These are phyloP conservation scores for Umimayanthus chanpuru DNA, from an alignment of 92 coral and sea anemone genomes.

Conservation along the genomic window DNA sequence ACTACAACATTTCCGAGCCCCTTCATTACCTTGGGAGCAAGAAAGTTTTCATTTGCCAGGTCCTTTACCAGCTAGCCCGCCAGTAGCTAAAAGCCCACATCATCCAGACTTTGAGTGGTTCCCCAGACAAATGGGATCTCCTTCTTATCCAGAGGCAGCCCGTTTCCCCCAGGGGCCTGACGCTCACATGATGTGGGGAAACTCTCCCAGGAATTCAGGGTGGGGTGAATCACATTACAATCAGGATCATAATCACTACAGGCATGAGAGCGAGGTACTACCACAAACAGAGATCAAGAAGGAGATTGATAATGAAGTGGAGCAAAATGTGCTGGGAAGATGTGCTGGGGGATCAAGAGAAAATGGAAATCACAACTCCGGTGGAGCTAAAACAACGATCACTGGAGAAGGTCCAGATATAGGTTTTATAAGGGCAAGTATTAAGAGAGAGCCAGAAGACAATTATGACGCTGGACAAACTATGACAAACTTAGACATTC, in stretches of 20 bases:
- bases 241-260: constrained; percentile 35
- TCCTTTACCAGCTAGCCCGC: neutral
- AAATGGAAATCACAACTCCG: neutral
- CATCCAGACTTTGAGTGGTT: neutral
- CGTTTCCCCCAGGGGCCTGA: neutral
- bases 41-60: neutral
- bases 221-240: neutral
- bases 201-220: neutral
- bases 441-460: neutral
- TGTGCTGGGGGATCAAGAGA: neutral
- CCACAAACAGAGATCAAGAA: no score
- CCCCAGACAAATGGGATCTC: neutral
- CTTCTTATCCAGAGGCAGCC: constrained; percentile 6
- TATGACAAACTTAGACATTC: neutral
- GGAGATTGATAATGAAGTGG: neutral
- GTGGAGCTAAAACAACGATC: neutral
- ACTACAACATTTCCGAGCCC: neutral
- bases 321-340: neutral
- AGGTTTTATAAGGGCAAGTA: neutral
- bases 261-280: neutral
- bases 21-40: neutral
- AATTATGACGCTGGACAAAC: neutral
- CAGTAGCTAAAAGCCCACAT: neutral
- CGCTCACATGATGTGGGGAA: neutral
- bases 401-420: neutral